Percentiles rank a stretch among this genome's conserved stretches.
These are phyloP conservation scores for Sesia apiformis DNA, from an alignment of 2,888 invertebrate genomes.

Conservation along the genomic window DNA sequence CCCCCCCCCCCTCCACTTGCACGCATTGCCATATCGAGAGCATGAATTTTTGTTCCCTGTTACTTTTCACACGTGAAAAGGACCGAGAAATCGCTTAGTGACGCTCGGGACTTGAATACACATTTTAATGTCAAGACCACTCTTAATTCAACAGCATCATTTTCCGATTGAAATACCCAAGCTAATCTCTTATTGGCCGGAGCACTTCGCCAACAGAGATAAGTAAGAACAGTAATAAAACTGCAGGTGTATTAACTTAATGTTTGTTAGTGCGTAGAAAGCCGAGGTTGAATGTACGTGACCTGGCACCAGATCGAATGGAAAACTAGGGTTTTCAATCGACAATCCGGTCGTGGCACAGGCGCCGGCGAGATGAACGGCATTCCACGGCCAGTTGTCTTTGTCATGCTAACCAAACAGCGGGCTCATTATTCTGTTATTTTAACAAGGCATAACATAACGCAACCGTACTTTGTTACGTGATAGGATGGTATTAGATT, in stretches of 20 bases:
- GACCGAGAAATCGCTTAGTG: background rate
- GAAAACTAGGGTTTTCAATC: slow-evolving; percentile 42
- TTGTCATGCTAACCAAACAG: slow-evolving; percentile 69
- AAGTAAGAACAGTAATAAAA: background rate
- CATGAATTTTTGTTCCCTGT: slow-evolving; percentile 29
- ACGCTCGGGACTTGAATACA: background rate
- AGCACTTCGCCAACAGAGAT: background rate
- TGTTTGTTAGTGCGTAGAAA: slow-evolving; percentile 12
- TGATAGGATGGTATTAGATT: background rate
- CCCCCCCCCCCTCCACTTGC: slow-evolving; percentile 16
- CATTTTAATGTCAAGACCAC: background rate
- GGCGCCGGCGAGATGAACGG: slow-evolving; percentile 47
- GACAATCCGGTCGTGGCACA: slow-evolving; percentile 17
- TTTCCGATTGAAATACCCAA: slow-evolving; percentile 5
- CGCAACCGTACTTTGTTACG: slow-evolving; percentile 17
- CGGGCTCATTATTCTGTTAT: slow-evolving; percentile 63
- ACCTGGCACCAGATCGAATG: slow-evolving; percentile 56
- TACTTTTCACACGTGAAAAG: slow-evolving; percentile 39
- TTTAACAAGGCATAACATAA: slow-evolving; percentile 62
- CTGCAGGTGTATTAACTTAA: slow-evolving; percentile 17
- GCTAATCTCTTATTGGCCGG: slow-evolving; percentile 5
- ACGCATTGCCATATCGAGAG: slow-evolving; percentile 26
- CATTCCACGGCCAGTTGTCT: slow-evolving; percentile 47
- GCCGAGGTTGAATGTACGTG: slow-evolving; percentile 36
- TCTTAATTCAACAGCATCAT: background rate